Base-by-base conservation (phyloP, 1,140 invertebrate species). In the Achroia grisella region DNA sequence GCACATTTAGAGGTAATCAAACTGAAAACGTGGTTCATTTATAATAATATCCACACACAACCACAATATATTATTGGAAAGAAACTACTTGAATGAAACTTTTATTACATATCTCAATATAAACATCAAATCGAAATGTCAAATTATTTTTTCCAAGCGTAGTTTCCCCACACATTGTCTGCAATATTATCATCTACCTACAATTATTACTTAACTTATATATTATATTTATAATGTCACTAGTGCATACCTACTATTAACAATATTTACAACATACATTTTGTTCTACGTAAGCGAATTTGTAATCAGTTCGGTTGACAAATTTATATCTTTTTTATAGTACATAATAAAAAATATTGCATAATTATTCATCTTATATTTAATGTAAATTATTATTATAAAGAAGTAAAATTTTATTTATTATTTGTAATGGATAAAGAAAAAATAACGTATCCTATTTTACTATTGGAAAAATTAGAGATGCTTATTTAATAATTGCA, bases 91-190 rank as follows among this genome's bases (percentile, higher is more conserved):
- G 59, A 71, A 79, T 70, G 56, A 64, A 79, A 65, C 59, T 71
- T 65, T 52, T 44, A 48, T 52, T 3, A 23, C 6, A 62, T 62
- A 64, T 65, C 44, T 48, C 52, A 70, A 72, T 74, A 56, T 67
- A 70, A 72, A 78, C 75, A 77, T 73, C 73, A 60, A 82, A 71
- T 77, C 55, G 56, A 72, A 73, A 46, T 68, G 65, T 75, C 68
- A 71, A 83, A 73, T 72, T 62, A 75, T 64, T 70, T 62, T 74
- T 56, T 72, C 72, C 67, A 84, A 84, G 80, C 80, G 80, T 84
- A 84, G 80, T 84, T 84, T 84, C 80, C 77, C 80, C 80, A 78
- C 75, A 79, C 73, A 68, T 67, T 82, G 57, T 67, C 66, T 75
- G 72, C 62, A 48, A 62, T 70, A 67, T 52, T 52, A 23, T 23